A percentile compares a stretch with the other conserved stretches of the same genome.
Conservation (phyloP, 2,113 vertebrate genomes). For the Scomber japonicus region DNA sequence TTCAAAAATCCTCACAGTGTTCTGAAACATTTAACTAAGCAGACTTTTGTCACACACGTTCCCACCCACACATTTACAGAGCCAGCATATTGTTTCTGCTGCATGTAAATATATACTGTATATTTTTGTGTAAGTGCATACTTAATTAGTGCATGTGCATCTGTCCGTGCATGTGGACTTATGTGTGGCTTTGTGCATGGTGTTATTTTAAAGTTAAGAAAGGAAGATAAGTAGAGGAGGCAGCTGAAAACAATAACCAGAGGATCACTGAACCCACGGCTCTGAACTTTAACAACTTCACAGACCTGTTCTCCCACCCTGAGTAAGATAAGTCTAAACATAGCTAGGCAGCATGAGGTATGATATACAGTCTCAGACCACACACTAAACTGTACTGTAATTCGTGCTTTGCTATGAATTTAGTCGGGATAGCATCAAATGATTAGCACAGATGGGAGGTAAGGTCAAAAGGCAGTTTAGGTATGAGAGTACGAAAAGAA, state of each 20-base stretch:
- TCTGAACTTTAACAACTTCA: constrained; percentile 69
- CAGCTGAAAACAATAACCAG: constrained; percentile 62
- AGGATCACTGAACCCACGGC: constrained; percentile 59
- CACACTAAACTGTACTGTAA: not conserved
- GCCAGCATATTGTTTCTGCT: constrained; percentile 5
- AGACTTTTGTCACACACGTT: not conserved
- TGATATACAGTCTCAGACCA: constrained; percentile 25
- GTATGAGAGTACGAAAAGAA: not conserved
- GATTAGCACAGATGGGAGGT: not conserved
- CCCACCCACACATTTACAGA: constrained; percentile 16
- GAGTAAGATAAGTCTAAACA: constrained; percentile 53
- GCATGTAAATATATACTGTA: not conserved
- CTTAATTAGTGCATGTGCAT: not conserved
- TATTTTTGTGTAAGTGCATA: not conserved
- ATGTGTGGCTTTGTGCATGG: constrained; percentile 1
- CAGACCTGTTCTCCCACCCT: constrained; percentile 47
- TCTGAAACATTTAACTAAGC: constrained; percentile 20
- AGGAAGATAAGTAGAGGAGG: constrained; percentile 56
- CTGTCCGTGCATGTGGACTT: not conserved
- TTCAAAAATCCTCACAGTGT: constrained; percentile 3
- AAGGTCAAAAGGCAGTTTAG: not conserved
- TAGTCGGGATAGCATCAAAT: constrained; percentile 14
- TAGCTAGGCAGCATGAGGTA: constrained; percentile 31
- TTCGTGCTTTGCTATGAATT: not conserved
- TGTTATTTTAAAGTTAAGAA: constrained; percentile 53